A percentile compares a stretch with the other conserved stretches of the same genome.
phyloP scores from a whole-genome alignment of 2,797 vertebrate species.

The Meda fulgida region DNA sequence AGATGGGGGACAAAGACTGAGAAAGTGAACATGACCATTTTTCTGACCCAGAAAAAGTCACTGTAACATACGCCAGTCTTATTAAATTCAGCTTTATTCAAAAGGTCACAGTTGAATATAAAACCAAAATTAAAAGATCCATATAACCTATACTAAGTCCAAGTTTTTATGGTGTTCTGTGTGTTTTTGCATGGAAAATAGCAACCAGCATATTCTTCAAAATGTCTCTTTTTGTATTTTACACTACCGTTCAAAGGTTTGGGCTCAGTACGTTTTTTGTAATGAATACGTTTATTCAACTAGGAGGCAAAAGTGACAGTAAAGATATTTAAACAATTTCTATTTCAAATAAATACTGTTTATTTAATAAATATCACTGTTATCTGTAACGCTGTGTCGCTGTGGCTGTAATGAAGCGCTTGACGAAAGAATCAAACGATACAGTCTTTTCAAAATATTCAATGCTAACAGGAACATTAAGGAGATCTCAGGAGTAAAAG shows the following conservation, averaged over 20 bases:
- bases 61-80: constrained; percentile 28
- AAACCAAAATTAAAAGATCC: background rate
- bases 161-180: background rate
- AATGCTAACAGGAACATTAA: too few species aligned
- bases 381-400: too few species aligned
- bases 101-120: constrained; percentile 21
- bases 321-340: too few species aligned
- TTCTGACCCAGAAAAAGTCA: constrained; percentile 40
- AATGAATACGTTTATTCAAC: background rate
- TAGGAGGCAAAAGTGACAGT: background rate
- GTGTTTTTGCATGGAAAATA: constrained; percentile 2
- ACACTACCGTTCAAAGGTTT: background rate
- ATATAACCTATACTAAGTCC: background rate
- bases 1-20: constrained; percentile 11
- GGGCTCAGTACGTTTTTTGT: too few species aligned
- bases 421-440: too few species aligned
- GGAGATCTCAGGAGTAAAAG: too few species aligned
- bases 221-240: background rate
- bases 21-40: constrained; percentile 26
- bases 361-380: too few species aligned
- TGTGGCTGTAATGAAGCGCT: too few species aligned
- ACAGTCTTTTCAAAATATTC: too few species aligned
- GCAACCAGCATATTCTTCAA: background rate
- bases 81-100: constrained; percentile 5
- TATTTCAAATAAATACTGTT: too few species aligned